Base-by-base conservation (phyloP, 2,113 vertebrate species). In the Sylvia atricapilla region DNA sequence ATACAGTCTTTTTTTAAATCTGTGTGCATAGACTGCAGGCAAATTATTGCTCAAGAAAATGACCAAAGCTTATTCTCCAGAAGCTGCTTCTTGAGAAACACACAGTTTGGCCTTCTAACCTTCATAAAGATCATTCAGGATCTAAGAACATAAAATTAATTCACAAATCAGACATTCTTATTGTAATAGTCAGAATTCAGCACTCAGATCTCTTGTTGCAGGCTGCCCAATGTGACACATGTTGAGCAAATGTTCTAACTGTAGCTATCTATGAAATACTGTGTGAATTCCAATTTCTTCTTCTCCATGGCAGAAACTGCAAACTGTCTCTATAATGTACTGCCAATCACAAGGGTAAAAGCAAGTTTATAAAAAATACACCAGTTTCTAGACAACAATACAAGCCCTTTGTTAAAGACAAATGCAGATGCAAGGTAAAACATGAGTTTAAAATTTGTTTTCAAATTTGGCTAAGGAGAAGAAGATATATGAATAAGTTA, bases 191-290 rank as follows among this genome's bases (percentile, higher is more conserved):
- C 24, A 52, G 46, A 75, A 68, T 41, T 60, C 20, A 68, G 30
- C 16, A 25, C 1, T 5, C 30, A 60, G 25, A 47, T 8, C 9
- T 68, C 28, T 60, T 0, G 0, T 41, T 60, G 16, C 13, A 53
- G 47, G 15, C 20, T 41, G 16, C 52, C 35, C 12, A 37, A 6
- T 39, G 27, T 13, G 24, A 39, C 15, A 56, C 5, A 46, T 3
- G 2, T 50, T 73, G 27, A 20, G 11, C 21, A 73, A 73, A 44
- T 16, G 11, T 43, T 52, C 19, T 44, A 44, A 33, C 18, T 28
- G 22, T 37, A 67, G 28, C 27, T 33, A 11, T 35, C 47, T 43
- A 23, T 0, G 6, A 60, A 60, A 12, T 58, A 19, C 13, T 30
- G 21, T 47, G 23, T 33, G 21, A 72, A 79, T 83, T 83, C 24